Evolutionary conservation across 2,888 invertebrate genomes (phyloP).

Genomic region (Cyclophora punctaria): DNA sequence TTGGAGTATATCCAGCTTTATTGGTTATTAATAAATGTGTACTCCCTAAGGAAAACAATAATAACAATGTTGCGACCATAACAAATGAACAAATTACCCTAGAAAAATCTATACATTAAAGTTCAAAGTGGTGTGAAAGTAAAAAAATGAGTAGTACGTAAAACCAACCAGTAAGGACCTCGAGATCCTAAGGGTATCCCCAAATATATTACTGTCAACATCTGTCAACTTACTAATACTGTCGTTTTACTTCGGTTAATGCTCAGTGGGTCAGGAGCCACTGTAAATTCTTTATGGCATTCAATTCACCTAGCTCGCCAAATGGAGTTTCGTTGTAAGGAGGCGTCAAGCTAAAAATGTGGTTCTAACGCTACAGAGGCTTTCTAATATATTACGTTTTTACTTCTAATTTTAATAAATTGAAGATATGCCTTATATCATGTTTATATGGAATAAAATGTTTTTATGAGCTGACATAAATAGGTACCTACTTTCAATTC

Average conservation of each 20-base stretch:
- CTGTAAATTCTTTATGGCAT: conserved; percentile 38
- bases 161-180: conserved; percentile 7
- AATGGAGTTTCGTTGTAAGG: conserved; percentile 49
- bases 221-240: conserved; percentile 32
- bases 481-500: too few relatives aligned
- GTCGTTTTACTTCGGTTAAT: conserved; percentile 30
- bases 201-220: conserved; percentile 23
- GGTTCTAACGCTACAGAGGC: not conserved
- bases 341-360: conserved; percentile 25
- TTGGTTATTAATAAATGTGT: too few relatives aligned
- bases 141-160: not conserved
- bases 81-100: too few relatives aligned
- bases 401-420: not conserved
- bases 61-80: too few relatives aligned
- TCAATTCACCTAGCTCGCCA: conserved; percentile 33
- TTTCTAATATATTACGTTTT: too few relatives aligned
- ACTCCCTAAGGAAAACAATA: too few relatives aligned
- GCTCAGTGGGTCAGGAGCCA: conserved; percentile 29
- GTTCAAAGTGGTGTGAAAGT: too few relatives aligned
- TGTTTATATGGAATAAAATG: not conserved
- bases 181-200: conserved; percentile 13
- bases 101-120: too few relatives aligned
- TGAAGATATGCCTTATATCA: not conserved
- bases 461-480: not conserved
- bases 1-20: too few relatives aligned